Base-by-base conservation (phyloP, 2,797 vertebrate genomes). In the Tragelaphus oryx region DNA sequence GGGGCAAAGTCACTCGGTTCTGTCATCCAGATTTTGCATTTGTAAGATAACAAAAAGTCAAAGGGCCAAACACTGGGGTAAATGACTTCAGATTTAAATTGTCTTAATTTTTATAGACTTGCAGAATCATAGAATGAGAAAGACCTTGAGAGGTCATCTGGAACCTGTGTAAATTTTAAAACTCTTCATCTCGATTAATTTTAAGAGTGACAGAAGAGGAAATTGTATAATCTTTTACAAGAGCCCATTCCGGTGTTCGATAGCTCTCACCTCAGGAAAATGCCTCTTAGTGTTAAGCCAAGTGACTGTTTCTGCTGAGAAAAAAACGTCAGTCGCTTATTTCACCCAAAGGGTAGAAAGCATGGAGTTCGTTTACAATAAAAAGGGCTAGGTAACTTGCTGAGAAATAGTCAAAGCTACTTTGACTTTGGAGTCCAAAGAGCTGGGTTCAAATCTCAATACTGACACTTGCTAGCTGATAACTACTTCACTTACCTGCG, bases 251-350 rank as follows among this genome's bases (percentile, higher is more conserved):
- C 48, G 30, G 57, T 94, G 20, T 89, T 89, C 22, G 3, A 79
- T 46, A 89, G 57, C 12, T 12, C 85, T 96, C 44, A 62, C 57
- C 83, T 91, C 22, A 62, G 84, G 54, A 96, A 96, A 96, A 93
- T 50, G 48, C 68, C 94, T 91, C 80, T 95, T 60, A 55, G 14
- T 78, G 46, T 54, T 71, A 50, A 82, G n/a, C 44, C 50, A 94
- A 92, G 78, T 57, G 79, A 75, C 57, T 79, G 26, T 91, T 89
- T 83, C 74, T 93, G 30, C 52, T 54, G 60, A 95, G 87, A 46
- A 60, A 90, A 92, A 90, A 76, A 89, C 13, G 65, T 20, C 1
- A 6, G 76, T 33, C 55, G 68, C 88, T 60, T 96, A n/a, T 91
- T 89, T 95, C 54, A 89, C 55, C 37, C 65, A 28, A 57, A 78